Evolutionary conservation across 2,113 vertebrate genomes (phyloP).

Genomic region (Australoheros scitulus): DNA sequence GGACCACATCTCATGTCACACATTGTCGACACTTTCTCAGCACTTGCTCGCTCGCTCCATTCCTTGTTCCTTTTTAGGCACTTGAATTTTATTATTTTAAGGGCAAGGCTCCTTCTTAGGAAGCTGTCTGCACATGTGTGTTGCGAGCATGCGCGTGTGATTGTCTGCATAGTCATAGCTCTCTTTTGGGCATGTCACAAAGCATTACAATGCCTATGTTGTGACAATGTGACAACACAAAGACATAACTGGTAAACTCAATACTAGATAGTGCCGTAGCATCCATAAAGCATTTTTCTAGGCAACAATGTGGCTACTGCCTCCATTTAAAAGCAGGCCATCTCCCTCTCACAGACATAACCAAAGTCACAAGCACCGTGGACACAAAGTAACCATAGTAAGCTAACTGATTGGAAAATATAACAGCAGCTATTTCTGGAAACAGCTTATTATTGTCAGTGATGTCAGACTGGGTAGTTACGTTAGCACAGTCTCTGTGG

Average conservation of each 20-base stretch:
- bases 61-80: constrained; percentile 44
- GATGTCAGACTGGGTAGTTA: constrained; percentile 57
- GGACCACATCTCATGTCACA: constrained; percentile 73
- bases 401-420: constrained; percentile 22
- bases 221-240: constrained; percentile 50
- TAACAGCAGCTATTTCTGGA: constrained; percentile 56
- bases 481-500: constrained; percentile 23
- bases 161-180: constrained; percentile 17
- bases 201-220: neutral
- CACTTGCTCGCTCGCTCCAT: constrained; percentile 16
- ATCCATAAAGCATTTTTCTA: neutral
- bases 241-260: neutral
- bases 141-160: neutral
- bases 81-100: constrained; percentile 39
- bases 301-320: neutral
- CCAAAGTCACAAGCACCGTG: neutral
- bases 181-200: constrained; percentile 39
- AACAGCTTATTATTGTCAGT: constrained; percentile 49
- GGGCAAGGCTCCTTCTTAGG: neutral
- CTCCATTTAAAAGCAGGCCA: constrained; percentile 4
- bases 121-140: neutral
- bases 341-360: constrained; percentile 10
- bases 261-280: neutral
- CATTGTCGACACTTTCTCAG: constrained; percentile 62
- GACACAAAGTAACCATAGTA: neutral